Evolutionary conservation across 37 sponge, comb jelly and placozoan species (phyloP).

Genomic region (Tethya wilhelma): DNA sequence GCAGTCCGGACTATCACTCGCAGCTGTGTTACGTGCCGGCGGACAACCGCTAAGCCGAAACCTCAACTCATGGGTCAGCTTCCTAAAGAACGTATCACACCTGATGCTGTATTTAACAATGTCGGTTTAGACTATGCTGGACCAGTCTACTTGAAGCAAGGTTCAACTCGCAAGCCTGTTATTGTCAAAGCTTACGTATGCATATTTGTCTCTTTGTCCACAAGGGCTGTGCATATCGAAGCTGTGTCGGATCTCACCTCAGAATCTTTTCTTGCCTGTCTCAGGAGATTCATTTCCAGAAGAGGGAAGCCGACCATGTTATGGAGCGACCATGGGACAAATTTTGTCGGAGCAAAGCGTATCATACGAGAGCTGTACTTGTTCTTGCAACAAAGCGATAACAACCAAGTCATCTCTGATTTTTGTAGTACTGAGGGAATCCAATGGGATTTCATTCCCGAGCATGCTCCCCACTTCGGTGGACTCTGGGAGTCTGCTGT

Average conservation of each 20-base stretch:
- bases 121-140: conserved; percentile 71
- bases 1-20: conserved; percentile 16
- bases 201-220: conserved; percentile 46
- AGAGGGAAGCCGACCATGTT: conserved; percentile 44
- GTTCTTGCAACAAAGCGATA: neutral
- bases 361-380: neutral
- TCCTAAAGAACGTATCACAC: conserved; percentile 40
- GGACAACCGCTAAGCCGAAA: conserved; percentile 25
- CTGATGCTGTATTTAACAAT: conserved; percentile 37
- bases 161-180: conserved; percentile 4
- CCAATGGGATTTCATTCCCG: neutral
- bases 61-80: conserved; percentile 25
- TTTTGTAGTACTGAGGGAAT: neutral
- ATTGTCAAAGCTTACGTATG: conserved; percentile 28
- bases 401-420: neutral
- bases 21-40: conserved; percentile 27
- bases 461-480: conserved; percentile 14
- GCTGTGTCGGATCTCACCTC: conserved; percentile 34
- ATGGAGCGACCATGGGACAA: conserved; percentile 63
- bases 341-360: conserved; percentile 19
- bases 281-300: conserved; percentile 39
- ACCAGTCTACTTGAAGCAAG: conserved; percentile 22
- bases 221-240: conserved; percentile 61
- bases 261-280: conserved; percentile 32
- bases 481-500: conserved; percentile 20